Evolutionary conservation across 2,888 invertebrate species (phyloP).

Genomic region (Melanotus villosus): DNA sequence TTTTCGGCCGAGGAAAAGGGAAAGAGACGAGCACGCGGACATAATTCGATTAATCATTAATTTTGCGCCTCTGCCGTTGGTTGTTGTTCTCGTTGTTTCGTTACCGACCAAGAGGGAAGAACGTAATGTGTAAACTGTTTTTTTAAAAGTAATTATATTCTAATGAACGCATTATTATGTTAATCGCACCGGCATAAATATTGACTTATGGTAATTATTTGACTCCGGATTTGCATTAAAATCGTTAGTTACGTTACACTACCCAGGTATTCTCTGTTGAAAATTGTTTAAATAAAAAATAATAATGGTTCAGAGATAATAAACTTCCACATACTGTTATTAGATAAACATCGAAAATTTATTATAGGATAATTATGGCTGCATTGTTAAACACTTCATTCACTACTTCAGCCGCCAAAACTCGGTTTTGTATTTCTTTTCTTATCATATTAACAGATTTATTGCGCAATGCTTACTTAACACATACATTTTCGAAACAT

Average conservation of each 20-base stretch:
- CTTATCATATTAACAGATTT: too few relatives aligned
- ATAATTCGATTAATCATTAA: conserved; percentile 31
- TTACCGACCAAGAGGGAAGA: neutral
- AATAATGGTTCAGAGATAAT: too few relatives aligned
- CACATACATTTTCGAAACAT: too few relatives aligned
- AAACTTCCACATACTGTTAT: too few relatives aligned
- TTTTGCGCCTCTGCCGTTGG: conserved; percentile 18
- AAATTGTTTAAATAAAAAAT: conserved; percentile 5
- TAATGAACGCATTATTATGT: conserved; percentile 41
- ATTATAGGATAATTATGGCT: too few relatives aligned
- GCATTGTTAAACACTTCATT: too few relatives aligned
- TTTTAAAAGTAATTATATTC: conserved; percentile 32
- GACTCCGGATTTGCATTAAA: conserved; percentile 27
- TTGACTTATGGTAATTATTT: conserved; percentile 38
- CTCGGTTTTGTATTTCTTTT: too few relatives aligned
- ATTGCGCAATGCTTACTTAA: too few relatives aligned
- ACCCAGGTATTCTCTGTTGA: conserved; percentile 1
- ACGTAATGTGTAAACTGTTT: conserved; percentile 9
- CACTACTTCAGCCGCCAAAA: too few relatives aligned
- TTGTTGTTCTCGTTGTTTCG: conserved; percentile 6
- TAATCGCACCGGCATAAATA: conserved; percentile 33
- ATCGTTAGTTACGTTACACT: conserved; percentile 30
- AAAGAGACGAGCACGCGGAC: conserved; percentile 15
- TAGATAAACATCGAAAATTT: too few relatives aligned
- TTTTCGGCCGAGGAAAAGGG: conserved; percentile 33